A percentile compares a stretch with the other conserved stretches of the same genome.
Conservation (phyloP, 2,113 vertebrate species). For the Chloropsis hardwickii region DNA sequence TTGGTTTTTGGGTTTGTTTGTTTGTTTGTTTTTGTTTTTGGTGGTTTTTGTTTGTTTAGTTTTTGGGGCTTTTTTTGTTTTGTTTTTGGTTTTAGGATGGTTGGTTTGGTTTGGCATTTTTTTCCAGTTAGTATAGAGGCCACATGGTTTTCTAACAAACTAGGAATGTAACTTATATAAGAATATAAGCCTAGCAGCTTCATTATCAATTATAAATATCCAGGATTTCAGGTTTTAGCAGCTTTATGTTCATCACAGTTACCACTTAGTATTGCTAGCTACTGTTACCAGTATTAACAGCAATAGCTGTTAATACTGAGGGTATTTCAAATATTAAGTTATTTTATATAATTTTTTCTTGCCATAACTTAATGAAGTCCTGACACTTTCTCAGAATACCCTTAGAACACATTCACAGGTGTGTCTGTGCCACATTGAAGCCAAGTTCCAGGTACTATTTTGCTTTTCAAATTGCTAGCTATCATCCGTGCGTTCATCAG, state of each 20-base stretch:
- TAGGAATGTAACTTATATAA: not conserved
- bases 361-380: not conserved
- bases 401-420: not conserved
- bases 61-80: too few relatives aligned
- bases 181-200: not conserved
- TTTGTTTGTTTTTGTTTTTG: not conserved
- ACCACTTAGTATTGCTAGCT: not conserved
- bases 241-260: not conserved
- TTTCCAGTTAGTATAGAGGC: not conserved
- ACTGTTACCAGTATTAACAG: not conserved
- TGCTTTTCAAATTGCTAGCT: not conserved
- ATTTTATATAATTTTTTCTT: not conserved
- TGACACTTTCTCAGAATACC: not conserved
- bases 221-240: not conserved
- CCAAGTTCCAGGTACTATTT: not conserved
- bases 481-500: not conserved
- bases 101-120: not conserved
- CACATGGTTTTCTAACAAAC: not conserved
- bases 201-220: not conserved
- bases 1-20: not conserved
- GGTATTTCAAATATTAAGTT: not conserved
- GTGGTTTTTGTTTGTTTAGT: too few relatives aligned
- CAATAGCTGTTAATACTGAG: not conserved
- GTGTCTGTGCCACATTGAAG: rapidly evolving
- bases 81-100: too few relatives aligned